These are phyloP conservation scores for Petrocephalus schoutedeni DNA, from an alignment of 2,797 vertebrate genomes.

Conservation along the genomic window DNA sequence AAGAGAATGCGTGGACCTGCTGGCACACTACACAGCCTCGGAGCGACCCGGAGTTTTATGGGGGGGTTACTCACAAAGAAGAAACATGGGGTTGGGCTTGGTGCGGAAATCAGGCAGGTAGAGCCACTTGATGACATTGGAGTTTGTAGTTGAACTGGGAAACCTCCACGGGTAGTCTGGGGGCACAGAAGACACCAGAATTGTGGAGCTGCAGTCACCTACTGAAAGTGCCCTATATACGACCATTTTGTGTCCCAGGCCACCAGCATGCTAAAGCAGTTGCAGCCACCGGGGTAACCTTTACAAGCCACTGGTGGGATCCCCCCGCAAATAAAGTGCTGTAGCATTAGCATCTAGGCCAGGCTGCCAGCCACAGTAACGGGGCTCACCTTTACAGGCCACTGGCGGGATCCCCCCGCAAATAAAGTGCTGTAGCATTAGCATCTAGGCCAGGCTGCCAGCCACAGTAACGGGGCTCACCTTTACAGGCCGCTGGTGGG, in stretches of 20 bases:
- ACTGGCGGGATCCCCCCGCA: slow-evolving; percentile 94
- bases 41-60: not conserved
- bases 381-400: slow-evolving; percentile 79
- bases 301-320: slow-evolving; percentile 89
- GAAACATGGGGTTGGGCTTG: slow-evolving; percentile 78
- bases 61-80: slow-evolving; percentile 76
- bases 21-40: not conserved
- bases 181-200: slow-evolving; percentile 27
- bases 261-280: too few species aligned
- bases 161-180: slow-evolving; percentile 95
- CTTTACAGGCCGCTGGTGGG: slow-evolving; percentile 89
- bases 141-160: slow-evolving; percentile 66
- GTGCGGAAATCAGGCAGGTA: slow-evolving; percentile 88
- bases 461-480: slow-evolving; percentile 49
- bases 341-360: slow-evolving; percentile 85
- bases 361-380: slow-evolving; percentile 44
- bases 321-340: slow-evolving; percentile 93
- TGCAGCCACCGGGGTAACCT: slow-evolving; percentile 59
- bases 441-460: slow-evolving; percentile 73
- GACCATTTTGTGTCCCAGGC: not conserved
- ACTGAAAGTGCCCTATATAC: not conserved
- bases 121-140: slow-evolving; percentile 94
- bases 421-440: slow-evolving; percentile 89
- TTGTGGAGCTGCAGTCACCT: not conserved
- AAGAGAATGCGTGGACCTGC: not conserved